Conservation (phyloP, 1,140 invertebrate species). For the Anagrus nilaparvatae region DNA sequence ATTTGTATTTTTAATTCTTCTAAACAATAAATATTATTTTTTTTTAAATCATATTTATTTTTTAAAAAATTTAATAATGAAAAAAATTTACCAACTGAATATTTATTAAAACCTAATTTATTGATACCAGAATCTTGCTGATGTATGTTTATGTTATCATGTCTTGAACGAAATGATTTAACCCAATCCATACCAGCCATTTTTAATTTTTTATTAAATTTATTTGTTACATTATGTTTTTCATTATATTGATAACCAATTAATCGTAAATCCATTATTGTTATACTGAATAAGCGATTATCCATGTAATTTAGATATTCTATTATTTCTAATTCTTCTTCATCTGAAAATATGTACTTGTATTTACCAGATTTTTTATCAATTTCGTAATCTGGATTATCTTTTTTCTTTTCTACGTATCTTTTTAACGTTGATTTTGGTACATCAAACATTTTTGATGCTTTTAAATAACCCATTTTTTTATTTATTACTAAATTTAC, state of each 20-base stretch:
- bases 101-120: constrained; percentile 18
- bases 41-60: constrained; percentile 1
- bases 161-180: constrained; percentile 15
- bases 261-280: constrained; percentile 14
- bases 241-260: constrained; percentile 23
- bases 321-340: constrained; percentile 17
- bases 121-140: constrained; percentile 16
- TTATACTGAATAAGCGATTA: constrained; percentile 19
- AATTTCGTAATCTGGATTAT: not conserved
- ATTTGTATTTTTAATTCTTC: constrained; percentile 20
- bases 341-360: constrained; percentile 11
- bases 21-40: constrained; percentile 20
- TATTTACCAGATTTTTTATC: constrained; percentile 7
- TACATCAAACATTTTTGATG: constrained; percentile 11
- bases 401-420: constrained; percentile 8
- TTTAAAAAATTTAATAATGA: constrained; percentile 4
- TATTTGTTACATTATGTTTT: constrained; percentile 20
- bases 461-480: constrained; percentile 14
- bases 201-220: constrained; percentile 16
- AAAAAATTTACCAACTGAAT: constrained; percentile 10
- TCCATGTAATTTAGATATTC: constrained; percentile 21
- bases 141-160: constrained; percentile 9
- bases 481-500: constrained; percentile 11
- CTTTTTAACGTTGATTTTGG: constrained; percentile 13
- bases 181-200: constrained; percentile 23